These are phyloP conservation scores for Cacatua alba DNA, from an alignment of 2,113 vertebrate genomes.

Conservation along the genomic window DNA sequence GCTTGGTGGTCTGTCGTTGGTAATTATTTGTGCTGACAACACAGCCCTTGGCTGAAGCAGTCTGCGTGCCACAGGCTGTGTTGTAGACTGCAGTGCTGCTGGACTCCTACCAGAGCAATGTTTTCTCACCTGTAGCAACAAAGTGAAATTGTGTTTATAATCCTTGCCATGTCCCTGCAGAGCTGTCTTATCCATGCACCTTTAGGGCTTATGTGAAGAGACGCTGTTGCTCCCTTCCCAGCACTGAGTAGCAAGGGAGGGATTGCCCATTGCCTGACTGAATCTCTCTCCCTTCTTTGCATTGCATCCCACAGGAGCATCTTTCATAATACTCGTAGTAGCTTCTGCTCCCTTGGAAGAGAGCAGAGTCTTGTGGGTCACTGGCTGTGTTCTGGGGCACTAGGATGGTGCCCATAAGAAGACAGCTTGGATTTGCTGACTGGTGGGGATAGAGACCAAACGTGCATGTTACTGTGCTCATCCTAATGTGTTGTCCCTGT, in stretches of 20 bases:
- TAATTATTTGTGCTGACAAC: conserved; percentile 21
- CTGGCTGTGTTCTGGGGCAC: background rate
- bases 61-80: background rate
- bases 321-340: background rate
- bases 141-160: conserved; percentile 8
- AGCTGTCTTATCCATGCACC: background rate
- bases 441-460: background rate
- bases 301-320: background rate
- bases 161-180: conserved; percentile 1
- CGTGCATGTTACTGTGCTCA: accelerated
- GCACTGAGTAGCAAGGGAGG: background rate
- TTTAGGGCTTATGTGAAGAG: background rate
- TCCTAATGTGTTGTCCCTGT: background rate
- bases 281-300: background rate
- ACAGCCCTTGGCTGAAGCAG: background rate
- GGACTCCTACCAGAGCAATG: background rate
- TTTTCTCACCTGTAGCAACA: conserved; percentile 38
- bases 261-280: background rate
- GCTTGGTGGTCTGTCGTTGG: background rate
- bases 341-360: background rate
- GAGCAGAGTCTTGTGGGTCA: no score
- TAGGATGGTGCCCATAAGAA: background rate
- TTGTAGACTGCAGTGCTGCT: background rate
- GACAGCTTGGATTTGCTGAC: background rate
- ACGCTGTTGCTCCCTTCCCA: background rate